A percentile compares a stretch with the other conserved stretches of the same genome.
These are phyloP conservation scores for Caenorhabditis panamensis DNA, from an alignment of 2,888 invertebrate species.

Conservation along the genomic window DNA sequence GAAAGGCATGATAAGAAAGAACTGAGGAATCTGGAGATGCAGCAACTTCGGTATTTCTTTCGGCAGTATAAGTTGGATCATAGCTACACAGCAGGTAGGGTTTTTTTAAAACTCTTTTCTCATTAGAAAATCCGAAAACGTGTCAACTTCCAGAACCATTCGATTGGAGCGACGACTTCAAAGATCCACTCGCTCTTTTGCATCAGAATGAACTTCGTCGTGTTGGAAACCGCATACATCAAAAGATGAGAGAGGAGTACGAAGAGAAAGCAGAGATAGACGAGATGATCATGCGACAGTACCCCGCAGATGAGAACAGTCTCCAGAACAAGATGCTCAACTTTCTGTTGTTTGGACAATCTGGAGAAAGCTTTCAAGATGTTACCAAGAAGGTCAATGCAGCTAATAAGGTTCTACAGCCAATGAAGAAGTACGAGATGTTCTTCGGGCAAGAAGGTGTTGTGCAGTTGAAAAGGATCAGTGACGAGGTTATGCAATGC, in stretches of 20 bases:
- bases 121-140: no score
- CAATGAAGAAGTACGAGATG: conserved; percentile 31
- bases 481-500: not conserved
- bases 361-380: conserved; percentile 16
- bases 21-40: not conserved
- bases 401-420: not conserved
- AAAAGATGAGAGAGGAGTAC: conserved; percentile 32
- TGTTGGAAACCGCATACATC: conserved; percentile 34
- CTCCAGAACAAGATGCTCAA: conserved; percentile 33
- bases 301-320: conserved; percentile 20
- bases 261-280: conserved; percentile 1
- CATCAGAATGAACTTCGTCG: conserved; percentile 37
- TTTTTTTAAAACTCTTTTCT: no score
- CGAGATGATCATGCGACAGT: conserved; percentile 10
- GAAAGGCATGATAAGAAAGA: not conserved
- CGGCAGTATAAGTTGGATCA: conserved; percentile 25
- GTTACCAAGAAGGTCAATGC: not conserved
- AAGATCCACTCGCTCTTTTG: conserved; percentile 1
- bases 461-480: not conserved
- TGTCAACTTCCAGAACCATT: conserved; percentile 18
- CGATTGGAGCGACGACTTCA: not conserved
- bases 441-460: conserved; percentile 41
- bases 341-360: conserved; percentile 24
- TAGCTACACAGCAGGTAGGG: conserved; percentile 13
- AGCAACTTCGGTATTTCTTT: conserved; percentile 28